Conservation (phyloP, 2,888 invertebrate genomes). For the Nomada flava region DNA sequence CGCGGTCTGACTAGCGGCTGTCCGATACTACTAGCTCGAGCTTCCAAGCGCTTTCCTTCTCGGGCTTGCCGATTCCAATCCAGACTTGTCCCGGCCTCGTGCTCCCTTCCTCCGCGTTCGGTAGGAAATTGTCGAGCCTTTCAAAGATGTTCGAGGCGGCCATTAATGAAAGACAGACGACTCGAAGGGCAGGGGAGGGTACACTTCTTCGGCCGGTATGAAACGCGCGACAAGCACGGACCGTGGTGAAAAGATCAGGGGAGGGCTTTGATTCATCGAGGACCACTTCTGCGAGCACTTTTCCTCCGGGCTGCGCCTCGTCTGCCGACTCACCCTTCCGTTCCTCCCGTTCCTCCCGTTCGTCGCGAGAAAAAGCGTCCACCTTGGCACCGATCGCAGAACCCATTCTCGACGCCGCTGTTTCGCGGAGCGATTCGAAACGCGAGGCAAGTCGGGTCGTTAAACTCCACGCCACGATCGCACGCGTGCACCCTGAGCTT, state of each 20-base stretch:
- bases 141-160: not conserved
- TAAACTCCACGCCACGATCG: not conserved
- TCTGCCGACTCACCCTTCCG: conserved; percentile 52
- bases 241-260: conserved; percentile 42
- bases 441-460: not conserved
- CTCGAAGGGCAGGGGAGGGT: conserved; percentile 13
- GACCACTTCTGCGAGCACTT: conserved; percentile 63
- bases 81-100: no score
- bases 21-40: no score
- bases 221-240: conserved; percentile 47
- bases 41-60: no score
- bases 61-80: not conserved
- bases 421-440: not conserved
- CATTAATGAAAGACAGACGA: conserved; percentile 17
- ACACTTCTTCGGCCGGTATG: conserved; percentile 14
- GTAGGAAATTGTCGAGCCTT: no score
- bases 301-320: conserved; percentile 18
- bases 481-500: conserved; percentile 61
- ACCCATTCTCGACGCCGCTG: not conserved
- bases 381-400: conserved; percentile 40
- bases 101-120: no score
- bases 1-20: no score
- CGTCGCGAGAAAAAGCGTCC: conserved; percentile 42
- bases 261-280: conserved; percentile 68
- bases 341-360: conserved; percentile 19